phyloP scores from a whole-genome alignment of 2,888 invertebrate species.

The Agrilus mali region DNA sequence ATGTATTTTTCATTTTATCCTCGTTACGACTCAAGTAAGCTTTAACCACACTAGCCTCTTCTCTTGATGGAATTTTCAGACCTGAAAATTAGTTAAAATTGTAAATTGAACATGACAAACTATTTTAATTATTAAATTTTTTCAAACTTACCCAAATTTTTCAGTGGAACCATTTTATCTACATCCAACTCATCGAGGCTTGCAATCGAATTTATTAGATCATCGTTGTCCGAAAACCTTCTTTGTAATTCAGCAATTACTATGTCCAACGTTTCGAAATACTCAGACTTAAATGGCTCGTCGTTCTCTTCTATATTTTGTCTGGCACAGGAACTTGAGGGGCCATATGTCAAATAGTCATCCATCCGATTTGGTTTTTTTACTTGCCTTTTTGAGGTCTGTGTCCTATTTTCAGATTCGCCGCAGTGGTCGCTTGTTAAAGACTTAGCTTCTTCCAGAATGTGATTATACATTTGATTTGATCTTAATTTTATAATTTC shows the following conservation, averaged over 20 bases:
- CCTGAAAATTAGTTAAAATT: constrained; percentile 3
- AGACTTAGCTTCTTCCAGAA: constrained; percentile 10
- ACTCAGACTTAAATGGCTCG: constrained; percentile 10
- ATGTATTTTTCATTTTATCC: constrained; percentile 1
- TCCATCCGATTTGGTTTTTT: constrained; percentile 6
- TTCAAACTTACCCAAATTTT: constrained; percentile 6
- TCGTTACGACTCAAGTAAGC: constrained; percentile 3
- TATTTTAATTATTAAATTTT: constrained; percentile 1
- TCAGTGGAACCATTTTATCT: constrained; percentile 8
- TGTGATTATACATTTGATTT: constrained; percentile 8
- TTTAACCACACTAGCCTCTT: constrained; percentile 3
- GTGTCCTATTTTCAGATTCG: constrained; percentile 4
- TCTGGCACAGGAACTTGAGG: constrained; percentile 4
- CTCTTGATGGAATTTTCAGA: constrained; percentile 3
- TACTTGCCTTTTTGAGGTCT: constrained; percentile 7
- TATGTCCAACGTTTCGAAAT: constrained; percentile 10
- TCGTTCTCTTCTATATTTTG: constrained; percentile 8
- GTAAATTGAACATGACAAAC: constrained; percentile 2
- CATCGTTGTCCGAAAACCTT: constrained; percentile 9
- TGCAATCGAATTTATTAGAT: constrained; percentile 8
- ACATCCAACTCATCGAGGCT: constrained; percentile 9
- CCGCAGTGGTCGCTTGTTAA: constrained; percentile 1
- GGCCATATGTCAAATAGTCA: constrained; percentile 7
- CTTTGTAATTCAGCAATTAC: constrained; percentile 8
- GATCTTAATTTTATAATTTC: constrained; percentile 8